Percentiles rank a stretch among this genome's conserved stretches.
phyloP scores from a whole-genome alignment of 1,140 invertebrate species.

The Phortica variegata region DNA sequence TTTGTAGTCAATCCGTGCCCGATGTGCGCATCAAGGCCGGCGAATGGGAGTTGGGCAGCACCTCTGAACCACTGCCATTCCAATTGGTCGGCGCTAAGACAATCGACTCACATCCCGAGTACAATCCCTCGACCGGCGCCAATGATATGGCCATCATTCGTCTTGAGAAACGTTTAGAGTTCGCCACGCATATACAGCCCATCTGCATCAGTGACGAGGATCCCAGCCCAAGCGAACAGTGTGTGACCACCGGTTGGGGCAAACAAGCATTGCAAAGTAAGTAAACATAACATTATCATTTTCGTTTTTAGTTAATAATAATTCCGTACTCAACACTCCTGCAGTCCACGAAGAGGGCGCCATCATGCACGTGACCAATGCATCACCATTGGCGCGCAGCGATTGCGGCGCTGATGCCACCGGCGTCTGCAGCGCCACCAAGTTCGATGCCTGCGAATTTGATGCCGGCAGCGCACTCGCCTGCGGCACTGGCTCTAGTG shows the following conservation, averaged over 20 bases:
- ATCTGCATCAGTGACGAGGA: constrained; percentile 68
- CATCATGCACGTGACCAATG: constrained; percentile 72
- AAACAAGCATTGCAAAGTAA: constrained; percentile 75
- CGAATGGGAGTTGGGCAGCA: constrained; percentile 81
- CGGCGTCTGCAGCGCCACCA: constrained; percentile 59
- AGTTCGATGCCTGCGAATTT: constrained; percentile 65
- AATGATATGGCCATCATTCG: constrained; percentile 76
- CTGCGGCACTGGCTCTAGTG: constrained; percentile 69
- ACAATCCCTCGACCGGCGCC: constrained; percentile 62
- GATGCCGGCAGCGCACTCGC: constrained; percentile 77
- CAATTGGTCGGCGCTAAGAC: constrained; percentile 70
- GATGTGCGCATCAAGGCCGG: constrained; percentile 78
- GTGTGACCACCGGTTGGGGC: constrained; percentile 80
- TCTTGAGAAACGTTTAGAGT: constrained; percentile 62
- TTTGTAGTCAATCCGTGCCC: constrained; percentile 30
- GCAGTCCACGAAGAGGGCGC: constrained; percentile 68
- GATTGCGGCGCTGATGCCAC: constrained; percentile 36
- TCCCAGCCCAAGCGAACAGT: constrained; percentile 60
- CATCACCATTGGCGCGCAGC: constrained; percentile 60
- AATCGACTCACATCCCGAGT: constrained; percentile 73
- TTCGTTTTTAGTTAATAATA: not conserved
- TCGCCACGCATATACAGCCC: constrained; percentile 71
- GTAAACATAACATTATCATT: constrained; percentile 36
- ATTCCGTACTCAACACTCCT: no score
- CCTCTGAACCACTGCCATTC: constrained; percentile 76